phyloP scores from a whole-genome alignment of 2,888 invertebrate genomes.

The Apocheima hispidaria region DNA sequence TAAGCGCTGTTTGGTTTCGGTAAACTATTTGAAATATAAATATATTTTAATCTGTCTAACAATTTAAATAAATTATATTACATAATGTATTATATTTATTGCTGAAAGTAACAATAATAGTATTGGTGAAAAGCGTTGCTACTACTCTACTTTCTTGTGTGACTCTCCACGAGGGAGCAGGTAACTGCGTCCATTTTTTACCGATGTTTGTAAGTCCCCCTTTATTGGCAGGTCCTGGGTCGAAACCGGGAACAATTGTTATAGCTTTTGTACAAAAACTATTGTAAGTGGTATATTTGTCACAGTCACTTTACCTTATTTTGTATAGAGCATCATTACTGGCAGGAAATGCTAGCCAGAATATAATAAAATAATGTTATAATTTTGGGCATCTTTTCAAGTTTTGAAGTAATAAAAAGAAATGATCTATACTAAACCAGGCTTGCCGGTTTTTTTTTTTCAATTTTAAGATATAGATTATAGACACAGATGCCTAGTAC shows the following conservation, averaged over 20 bases:
- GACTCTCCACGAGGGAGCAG: slow-evolving; percentile 58
- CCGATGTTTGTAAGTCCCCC: slow-evolving; percentile 62
- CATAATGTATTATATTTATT: too few relatives aligned
- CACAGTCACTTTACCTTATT: slow-evolving; percentile 34
- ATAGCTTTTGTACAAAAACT: slow-evolving; percentile 42
- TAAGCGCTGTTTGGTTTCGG: background rate
- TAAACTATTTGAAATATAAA: background rate
- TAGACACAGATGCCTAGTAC: too few relatives aligned
- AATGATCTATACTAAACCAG: too few relatives aligned
- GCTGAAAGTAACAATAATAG: too few relatives aligned
- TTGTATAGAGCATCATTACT: slow-evolving; percentile 35
- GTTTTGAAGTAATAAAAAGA: background rate
- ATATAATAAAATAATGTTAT: slow-evolving; percentile 11
- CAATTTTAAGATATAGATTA: too few relatives aligned
- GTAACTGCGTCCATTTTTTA: slow-evolving; percentile 80
- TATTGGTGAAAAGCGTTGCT: background rate
- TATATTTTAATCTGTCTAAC: too few relatives aligned
- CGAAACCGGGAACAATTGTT: slow-evolving; percentile 39
- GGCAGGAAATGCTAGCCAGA: slow-evolving; percentile 31
- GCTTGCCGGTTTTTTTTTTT: background rate
- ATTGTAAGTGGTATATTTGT: slow-evolving; percentile 38
- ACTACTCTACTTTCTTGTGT: slow-evolving; percentile 27
- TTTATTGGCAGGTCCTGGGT: slow-evolving; percentile 51
- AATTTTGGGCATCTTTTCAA: slow-evolving; percentile 1
- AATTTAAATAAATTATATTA: too few relatives aligned